Conservation (phyloP, 1,140 invertebrate genomes). For the Carcinoscorpius rotundicauda region DNA sequence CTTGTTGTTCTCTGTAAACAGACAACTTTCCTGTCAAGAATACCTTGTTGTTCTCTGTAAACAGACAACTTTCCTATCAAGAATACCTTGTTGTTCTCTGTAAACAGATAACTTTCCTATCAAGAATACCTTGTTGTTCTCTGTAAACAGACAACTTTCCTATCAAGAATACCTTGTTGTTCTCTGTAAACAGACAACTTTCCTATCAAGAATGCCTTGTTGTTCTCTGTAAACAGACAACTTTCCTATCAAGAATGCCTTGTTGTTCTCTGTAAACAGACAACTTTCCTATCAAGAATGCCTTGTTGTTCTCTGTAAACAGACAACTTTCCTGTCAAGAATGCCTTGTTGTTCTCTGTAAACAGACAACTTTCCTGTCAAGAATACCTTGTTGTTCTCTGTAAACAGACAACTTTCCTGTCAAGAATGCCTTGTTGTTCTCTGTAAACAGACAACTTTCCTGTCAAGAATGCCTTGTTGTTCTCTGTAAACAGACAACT, state of each 20-base stretch:
- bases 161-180: too few species aligned
- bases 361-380: too few species aligned
- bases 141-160: conserved; percentile 29
- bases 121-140: conserved; percentile 63
- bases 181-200: too few species aligned
- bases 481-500: conserved; percentile 43
- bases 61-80: conserved; percentile 4
- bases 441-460: conserved; percentile 29
- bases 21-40: too few species aligned
- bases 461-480: conserved; percentile 73
- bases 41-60: conserved; percentile 68
- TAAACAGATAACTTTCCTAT: too few species aligned
- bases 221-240: conserved; percentile 48
- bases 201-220: conserved; percentile 46
- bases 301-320: conserved; percentile 68
- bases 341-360: too few species aligned
- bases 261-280: too few species aligned
- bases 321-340: conserved; percentile 5
- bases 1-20: too few species aligned
- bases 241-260: too few species aligned
- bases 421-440: conserved; percentile 87
- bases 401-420: conserved; percentile 7
- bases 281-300: too few species aligned
- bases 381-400: conserved; percentile 68
- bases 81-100: too few species aligned